These are phyloP conservation scores for Balearica regulorum DNA, from an alignment of 2,797 vertebrate species.

Conservation along the genomic window DNA sequence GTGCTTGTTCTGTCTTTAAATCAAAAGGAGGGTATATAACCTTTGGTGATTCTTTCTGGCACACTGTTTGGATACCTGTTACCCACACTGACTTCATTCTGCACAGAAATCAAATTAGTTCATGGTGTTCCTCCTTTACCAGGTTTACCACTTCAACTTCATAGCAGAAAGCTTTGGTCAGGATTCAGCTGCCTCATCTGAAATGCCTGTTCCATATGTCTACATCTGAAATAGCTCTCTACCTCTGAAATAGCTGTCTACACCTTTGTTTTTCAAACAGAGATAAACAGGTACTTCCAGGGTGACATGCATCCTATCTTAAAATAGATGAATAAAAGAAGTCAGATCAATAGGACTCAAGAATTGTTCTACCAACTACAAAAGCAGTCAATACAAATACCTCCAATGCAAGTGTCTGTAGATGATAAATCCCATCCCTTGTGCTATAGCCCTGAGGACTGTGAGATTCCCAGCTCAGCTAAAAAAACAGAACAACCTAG, in stretches of 20 bases:
- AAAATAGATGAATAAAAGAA: background rate
- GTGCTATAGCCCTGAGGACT: background rate
- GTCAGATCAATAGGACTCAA: background rate
- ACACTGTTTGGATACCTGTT: background rate
- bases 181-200: background rate
- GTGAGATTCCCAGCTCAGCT: background rate
- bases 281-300: background rate
- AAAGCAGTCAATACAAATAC: background rate
- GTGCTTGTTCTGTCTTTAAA: background rate
- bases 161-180: background rate
- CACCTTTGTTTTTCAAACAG: background rate
- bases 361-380: background rate
- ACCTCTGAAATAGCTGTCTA: background rate
- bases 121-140: background rate
- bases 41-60: background rate
- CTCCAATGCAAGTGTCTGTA: background rate
- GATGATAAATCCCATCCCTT: background rate
- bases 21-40: background rate
- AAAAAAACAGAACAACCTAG: background rate
- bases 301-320: background rate
- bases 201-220: background rate
- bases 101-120: background rate
- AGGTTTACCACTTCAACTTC: background rate
- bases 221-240: background rate
- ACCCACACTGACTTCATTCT: background rate